Evolutionary conservation across 2,888 invertebrate species (phyloP), one percentile per base, ranked within the genome.

Genomic region (Caenorhabditis virilis): DNA sequence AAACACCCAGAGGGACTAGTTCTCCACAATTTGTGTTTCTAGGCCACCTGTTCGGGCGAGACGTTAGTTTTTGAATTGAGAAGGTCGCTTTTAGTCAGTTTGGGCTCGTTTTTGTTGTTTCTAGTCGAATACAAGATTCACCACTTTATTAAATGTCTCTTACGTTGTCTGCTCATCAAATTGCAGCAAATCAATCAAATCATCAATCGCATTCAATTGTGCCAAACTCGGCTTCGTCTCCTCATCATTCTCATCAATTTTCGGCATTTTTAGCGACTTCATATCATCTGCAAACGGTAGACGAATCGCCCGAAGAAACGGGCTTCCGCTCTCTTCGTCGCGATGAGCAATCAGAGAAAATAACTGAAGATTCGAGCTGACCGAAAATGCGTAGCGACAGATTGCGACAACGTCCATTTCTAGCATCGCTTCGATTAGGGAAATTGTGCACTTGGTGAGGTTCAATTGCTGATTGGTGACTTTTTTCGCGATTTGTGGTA

Each of bases 231-330:
- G 13, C 16, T 16, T 33, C 13, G 13, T 30, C 2, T 39, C 38
- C 4, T 48, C 42, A 13, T 51, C 45, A 13, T 57, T 49, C 7
- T 39, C 50, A 11, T 48, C 35, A 16, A 71, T 38, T 26, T 59
- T 56, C 7, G 72, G 69, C 30, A 72, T 57, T 15, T 59, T 63
- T 38, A 69, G 27, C 2, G 59, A 46, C 23, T 65, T 36, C 63
- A 68, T 63, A 25, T 72, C 72, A 39, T 72, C 69, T 4, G 57
- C 42, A 48, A 63, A 72, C 3, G 72, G 72, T 9, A 72, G 48
- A 5, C 50, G 55, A 13, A 72, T 43, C 1, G 60, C 68, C 48
- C 65, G 39, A n/a, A 72, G 23, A 23, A 63, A 66, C 45, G 36
- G 6, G 15, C 52, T 56, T 13, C 49, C 60, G 11, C 38, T 63